phyloP scores from a whole-genome alignment of 1,140 invertebrate species.

The Drosophila tropicalis region DNA sequence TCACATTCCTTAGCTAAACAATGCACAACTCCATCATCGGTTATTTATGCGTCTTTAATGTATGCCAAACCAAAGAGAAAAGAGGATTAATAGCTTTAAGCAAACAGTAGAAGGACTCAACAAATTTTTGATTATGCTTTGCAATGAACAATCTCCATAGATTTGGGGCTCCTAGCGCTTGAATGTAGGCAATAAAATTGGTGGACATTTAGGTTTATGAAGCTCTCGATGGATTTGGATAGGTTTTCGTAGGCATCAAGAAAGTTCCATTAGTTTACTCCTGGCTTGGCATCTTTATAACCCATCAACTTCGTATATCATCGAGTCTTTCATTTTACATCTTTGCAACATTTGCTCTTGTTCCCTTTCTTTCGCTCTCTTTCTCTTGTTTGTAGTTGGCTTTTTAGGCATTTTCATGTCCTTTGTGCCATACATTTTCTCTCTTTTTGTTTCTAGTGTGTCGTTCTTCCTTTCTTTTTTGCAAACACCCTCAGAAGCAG shows the following conservation, averaged over 20 bases:
- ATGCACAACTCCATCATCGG: too few species aligned
- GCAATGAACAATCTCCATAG: not conserved
- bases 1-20: too few species aligned
- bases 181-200: conserved; percentile 2
- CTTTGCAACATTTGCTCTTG: not conserved
- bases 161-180: not conserved
- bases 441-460: conserved; percentile 10
- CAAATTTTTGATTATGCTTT: too few species aligned
- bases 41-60: too few species aligned
- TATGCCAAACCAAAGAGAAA: too few species aligned
- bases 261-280: conserved; percentile 17
- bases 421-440: conserved; percentile 73
- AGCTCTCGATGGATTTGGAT: not conserved
- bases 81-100: too few species aligned
- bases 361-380: conserved; percentile 2
- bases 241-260: not conserved
- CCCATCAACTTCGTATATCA: conserved; percentile 17
- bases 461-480: conserved; percentile 8
- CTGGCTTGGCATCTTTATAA: conserved; percentile 29
- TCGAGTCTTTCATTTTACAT: conserved; percentile 15
- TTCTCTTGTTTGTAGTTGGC: conserved; percentile 33
- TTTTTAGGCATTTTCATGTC: conserved; percentile 41
- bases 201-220: not conserved
- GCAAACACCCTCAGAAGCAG: not conserved
- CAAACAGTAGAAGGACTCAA: too few species aligned